Evolutionary conservation across 2,113 vertebrate species (phyloP).

Genomic region (Bujurquina vittata): DNA sequence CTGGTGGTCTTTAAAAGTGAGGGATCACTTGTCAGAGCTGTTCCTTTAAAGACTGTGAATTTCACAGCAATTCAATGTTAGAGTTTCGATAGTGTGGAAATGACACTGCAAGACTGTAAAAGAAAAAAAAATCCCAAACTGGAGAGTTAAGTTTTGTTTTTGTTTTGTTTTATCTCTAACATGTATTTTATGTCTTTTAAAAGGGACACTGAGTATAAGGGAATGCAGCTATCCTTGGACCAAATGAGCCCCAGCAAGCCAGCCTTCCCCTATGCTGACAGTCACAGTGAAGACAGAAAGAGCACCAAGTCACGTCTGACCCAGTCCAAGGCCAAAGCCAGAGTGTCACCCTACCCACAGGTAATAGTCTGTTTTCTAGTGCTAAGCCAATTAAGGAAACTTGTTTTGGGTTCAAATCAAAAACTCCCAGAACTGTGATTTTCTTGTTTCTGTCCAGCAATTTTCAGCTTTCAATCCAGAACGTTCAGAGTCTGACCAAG

Average conservation of each 20-base stretch:
- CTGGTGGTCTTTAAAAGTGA: background rate
- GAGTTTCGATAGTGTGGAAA: background rate
- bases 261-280: slow-evolving; percentile 89
- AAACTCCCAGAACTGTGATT: slow-evolving; percentile 6
- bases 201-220: slow-evolving; percentile 98
- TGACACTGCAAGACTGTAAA: background rate
- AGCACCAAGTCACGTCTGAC: slow-evolving; percentile 88
- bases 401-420: background rate
- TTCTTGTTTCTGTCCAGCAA: slow-evolving; percentile 70
- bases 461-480: slow-evolving; percentile 96
- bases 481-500: slow-evolving; percentile 95
- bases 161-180: background rate
- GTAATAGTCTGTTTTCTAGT: slow-evolving; percentile 71
- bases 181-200: slow-evolving; percentile 39
- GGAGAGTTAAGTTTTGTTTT: background rate
- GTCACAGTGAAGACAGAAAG: slow-evolving; percentile 88
- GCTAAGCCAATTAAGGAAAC: slow-evolving; percentile 1
- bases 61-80: background rate
- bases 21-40: background rate
- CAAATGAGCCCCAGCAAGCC: slow-evolving; percentile 95
- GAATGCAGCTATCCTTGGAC: slow-evolving; percentile 96
- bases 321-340: slow-evolving; percentile 90
- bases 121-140: background rate
- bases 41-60: background rate
- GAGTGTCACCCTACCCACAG: slow-evolving; percentile 96